phyloP scores from a whole-genome alignment of 2,113 vertebrate genomes.

The Bubo scandiacus region DNA sequence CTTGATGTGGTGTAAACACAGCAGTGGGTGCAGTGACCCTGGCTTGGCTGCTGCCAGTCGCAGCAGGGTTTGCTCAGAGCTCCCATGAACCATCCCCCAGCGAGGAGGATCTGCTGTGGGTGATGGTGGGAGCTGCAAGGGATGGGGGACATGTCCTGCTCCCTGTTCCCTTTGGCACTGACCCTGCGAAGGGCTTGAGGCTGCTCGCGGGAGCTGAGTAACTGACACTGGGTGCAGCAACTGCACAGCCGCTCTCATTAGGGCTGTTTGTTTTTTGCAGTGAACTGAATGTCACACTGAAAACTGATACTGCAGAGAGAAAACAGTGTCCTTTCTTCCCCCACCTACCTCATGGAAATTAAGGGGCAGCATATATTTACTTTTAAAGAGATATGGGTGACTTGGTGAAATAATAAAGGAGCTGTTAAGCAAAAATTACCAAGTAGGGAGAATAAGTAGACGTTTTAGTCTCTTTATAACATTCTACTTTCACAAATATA shows the following conservation, averaged over 20 bases:
- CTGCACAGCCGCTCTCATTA: conserved; percentile 38
- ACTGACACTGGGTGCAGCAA: conserved; percentile 39
- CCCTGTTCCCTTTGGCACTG: neutral
- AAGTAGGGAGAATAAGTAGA: neutral
- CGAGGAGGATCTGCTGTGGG: fast-evolving
- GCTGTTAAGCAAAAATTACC: neutral
- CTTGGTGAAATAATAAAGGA: conserved; percentile 12
- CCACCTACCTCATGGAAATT: neutral
- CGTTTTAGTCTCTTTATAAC: neutral
- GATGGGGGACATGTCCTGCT: neutral
- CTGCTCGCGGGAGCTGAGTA: neutral
- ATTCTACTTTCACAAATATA: neutral
- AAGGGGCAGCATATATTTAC: neutral
- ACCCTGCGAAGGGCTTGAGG: neutral
- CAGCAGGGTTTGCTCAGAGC: neutral
- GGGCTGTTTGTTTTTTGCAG: conserved; percentile 32
- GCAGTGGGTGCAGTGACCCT: neutral
- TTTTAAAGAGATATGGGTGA: neutral
- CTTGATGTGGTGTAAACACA: neutral
- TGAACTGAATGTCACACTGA: conserved; percentile 56
- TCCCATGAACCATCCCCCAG: fast-evolving
- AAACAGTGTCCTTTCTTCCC: neutral
- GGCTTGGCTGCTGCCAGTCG: fast-evolving
- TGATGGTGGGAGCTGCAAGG: neutral
- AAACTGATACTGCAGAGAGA: conserved; percentile 19